A percentile compares a stretch with the other conserved stretches of the same genome.
phyloP scores from a whole-genome alignment of 2,888 invertebrate genomes.

The Odontocolon sp. region DNA sequence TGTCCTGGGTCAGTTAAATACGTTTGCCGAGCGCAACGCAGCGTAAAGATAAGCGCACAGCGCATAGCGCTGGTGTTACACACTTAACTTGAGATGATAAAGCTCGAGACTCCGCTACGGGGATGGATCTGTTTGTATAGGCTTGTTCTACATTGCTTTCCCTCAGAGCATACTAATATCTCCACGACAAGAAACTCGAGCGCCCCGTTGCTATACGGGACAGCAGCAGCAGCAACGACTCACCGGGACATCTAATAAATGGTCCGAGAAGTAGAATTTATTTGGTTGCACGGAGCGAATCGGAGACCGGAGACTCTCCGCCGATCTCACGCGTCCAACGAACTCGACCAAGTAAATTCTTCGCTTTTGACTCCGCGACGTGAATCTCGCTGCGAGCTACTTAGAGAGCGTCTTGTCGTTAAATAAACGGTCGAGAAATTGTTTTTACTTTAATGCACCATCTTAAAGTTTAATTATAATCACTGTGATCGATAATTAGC shows the following conservation, averaged over 20 bases:
- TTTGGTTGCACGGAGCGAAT: slow-evolving; percentile 27
- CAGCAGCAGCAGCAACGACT: neutral
- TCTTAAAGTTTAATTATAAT: too few species aligned
- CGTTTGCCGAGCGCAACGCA: neutral
- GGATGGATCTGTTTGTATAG: slow-evolving; percentile 10
- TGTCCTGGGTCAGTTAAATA: slow-evolving; percentile 23
- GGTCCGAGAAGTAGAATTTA: slow-evolving; percentile 23
- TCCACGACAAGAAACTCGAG: slow-evolving; percentile 4
- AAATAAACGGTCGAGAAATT: neutral
- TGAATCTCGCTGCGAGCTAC: slow-evolving; percentile 13
- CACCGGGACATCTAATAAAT: slow-evolving; percentile 3
- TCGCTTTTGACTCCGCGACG: neutral
- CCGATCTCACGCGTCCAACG: slow-evolving; percentile 19
- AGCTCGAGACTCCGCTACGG: neutral
- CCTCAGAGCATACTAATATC: neutral
- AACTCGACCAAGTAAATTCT: slow-evolving; percentile 16
- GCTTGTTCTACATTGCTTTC: neutral
- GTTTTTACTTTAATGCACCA: neutral
- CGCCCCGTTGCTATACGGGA: neutral
- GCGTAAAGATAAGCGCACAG: slow-evolving; percentile 6
- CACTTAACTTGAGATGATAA: neutral
- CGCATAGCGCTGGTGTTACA: too few species aligned
- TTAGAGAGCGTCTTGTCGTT: neutral
- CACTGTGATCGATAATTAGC: too few species aligned
- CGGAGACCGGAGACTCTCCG: neutral